Evolutionary conservation across 2,113 vertebrate genomes (phyloP).

Genomic region (Phyllostomus discolor): DNA sequence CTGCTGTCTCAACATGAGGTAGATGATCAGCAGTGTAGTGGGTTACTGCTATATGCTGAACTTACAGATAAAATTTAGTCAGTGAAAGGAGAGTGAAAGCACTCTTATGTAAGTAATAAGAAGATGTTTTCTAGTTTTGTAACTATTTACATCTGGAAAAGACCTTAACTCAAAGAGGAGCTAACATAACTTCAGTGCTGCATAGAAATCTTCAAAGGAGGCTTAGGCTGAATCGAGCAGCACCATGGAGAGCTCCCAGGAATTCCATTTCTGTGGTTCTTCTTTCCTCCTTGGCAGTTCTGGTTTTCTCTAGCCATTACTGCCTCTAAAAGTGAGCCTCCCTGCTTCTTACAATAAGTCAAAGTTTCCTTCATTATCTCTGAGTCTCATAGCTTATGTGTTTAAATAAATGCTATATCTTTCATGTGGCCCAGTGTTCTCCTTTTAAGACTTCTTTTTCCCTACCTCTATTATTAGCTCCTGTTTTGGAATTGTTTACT

Average conservation of each 20-base stretch:
- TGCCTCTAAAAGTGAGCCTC: neutral
- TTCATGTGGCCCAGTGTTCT: neutral
- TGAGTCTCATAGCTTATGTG: neutral
- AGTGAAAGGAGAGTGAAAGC: neutral
- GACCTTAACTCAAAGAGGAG: neutral
- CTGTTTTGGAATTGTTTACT: neutral
- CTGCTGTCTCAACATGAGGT: neutral
- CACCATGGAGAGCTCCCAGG: constrained; percentile 47
- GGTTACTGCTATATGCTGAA: neutral
- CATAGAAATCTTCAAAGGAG: neutral
- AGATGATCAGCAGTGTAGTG: neutral
- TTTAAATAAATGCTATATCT: neutral
- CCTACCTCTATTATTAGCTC: neutral
- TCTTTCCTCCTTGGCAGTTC: neutral
- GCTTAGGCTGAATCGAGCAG: neutral
- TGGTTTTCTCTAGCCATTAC: neutral
- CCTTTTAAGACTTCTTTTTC: neutral
- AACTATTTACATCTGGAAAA: neutral
- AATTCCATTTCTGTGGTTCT: neutral
- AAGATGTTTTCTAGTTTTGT: neutral
- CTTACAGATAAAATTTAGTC: neutral
- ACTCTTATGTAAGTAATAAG: neutral
- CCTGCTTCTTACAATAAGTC: neutral
- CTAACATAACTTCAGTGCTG: neutral
- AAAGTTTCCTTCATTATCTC: neutral